Percentiles rank a stretch among this genome's conserved stretches.
These are phyloP conservation scores for Hedya salicella DNA, from an alignment of 2,888 invertebrate species.

Conservation along the genomic window DNA sequence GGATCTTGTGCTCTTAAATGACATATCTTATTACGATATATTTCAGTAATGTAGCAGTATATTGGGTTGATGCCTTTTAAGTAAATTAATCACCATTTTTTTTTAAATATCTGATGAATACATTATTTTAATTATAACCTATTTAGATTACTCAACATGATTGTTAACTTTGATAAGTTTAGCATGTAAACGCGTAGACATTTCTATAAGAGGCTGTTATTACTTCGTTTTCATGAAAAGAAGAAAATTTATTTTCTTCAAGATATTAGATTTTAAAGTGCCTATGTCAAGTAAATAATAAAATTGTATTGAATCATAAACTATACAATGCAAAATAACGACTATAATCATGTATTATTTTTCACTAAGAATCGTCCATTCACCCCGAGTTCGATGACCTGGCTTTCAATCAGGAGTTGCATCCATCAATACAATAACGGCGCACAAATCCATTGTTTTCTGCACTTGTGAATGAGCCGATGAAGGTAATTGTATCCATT, in stretches of 20 bases:
- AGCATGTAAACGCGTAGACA: not conserved
- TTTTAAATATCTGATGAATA: too few relatives aligned
- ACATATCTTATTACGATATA: conserved; percentile 15
- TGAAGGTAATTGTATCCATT: conserved; percentile 2
- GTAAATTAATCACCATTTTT: too few relatives aligned
- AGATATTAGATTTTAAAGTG: not conserved
- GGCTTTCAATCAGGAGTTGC: not conserved
- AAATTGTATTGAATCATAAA: not conserved
- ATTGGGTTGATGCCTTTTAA: too few relatives aligned
- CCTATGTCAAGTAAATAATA: not conserved
- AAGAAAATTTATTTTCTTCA: not conserved
- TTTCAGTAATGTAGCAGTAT: not conserved
- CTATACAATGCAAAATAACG: not conserved
- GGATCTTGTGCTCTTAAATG: not conserved
- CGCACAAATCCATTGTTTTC: conserved; percentile 2
- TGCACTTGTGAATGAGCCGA: not conserved
- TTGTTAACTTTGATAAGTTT: too few relatives aligned
- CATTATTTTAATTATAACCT: too few relatives aligned
- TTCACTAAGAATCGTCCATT: not conserved
- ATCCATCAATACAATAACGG: conserved; percentile 2
- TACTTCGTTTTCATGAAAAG: not conserved
- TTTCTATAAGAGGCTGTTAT: not conserved
- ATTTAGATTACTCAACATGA: too few relatives aligned
- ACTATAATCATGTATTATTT: not conserved
- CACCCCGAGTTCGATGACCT: not conserved